phyloP scores from a whole-genome alignment of 2,888 invertebrate species.

The Blastobasis lacticolella region DNA sequence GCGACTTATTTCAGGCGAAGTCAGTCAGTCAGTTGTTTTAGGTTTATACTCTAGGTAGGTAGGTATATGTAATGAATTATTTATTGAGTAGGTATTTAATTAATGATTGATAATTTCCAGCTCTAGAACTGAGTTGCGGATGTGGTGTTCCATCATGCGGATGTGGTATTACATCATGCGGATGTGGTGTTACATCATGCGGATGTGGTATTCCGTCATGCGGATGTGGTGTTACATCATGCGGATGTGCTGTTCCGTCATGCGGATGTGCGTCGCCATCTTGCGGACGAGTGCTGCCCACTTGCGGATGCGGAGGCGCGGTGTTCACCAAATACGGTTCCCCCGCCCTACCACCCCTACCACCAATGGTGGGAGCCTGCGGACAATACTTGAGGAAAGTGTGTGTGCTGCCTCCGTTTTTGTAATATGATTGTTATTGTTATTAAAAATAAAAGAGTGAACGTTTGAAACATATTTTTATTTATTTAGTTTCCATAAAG shows the following conservation, averaged over 20 bases:
- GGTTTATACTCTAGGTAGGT: no score
- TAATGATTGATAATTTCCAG: no score
- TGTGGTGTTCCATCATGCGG: conserved; percentile 8
- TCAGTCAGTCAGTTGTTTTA: no score
- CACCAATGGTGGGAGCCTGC: conserved; percentile 22
- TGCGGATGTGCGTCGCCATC: conserved; percentile 1
- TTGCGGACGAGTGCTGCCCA: conserved; percentile 9
- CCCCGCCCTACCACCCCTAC: conserved; percentile 17
- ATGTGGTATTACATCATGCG: neutral
- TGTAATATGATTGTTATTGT: conserved; percentile 22
- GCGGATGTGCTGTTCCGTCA: neutral
- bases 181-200: conserved; percentile 3
- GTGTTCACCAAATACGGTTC: conserved; percentile 14
- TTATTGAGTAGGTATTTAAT: no score
- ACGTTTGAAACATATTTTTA: neutral
- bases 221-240: neutral
- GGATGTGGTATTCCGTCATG: conserved; percentile 10
- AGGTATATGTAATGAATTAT: no score
- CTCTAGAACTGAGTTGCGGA: conserved; percentile 5
- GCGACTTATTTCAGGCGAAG: no score
- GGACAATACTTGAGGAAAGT: conserved; percentile 41
- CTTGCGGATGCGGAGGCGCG: conserved; percentile 7
- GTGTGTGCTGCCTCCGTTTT: conserved; percentile 44
- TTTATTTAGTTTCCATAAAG: neutral
- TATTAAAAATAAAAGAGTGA: neutral